phyloP scores from a whole-genome alignment of 2,113 vertebrate species.

The Zosterops japonicus region DNA sequence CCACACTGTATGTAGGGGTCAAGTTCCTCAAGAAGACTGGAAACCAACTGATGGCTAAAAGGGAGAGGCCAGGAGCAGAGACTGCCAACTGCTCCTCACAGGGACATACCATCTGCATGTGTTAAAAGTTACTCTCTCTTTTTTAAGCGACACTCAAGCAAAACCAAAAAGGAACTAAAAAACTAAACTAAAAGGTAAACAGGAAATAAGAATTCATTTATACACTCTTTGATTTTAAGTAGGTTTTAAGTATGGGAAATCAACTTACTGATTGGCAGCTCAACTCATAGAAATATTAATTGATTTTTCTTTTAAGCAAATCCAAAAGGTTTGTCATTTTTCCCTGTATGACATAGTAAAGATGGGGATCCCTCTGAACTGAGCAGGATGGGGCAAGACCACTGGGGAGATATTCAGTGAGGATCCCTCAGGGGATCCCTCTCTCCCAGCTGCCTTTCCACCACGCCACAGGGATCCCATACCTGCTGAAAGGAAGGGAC shows the following conservation, averaged over 20 bases:
- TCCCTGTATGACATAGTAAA: not conserved
- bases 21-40: fast-evolving
- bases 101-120: not conserved
- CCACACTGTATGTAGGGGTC: fast-evolving
- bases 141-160: not conserved
- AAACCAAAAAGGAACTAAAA: not conserved
- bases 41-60: not conserved
- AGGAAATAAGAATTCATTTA: not conserved
- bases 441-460: not conserved
- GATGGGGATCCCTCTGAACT: not conserved
- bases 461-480: fast-evolving
- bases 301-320: not conserved
- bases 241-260: not conserved
- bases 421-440: not conserved
- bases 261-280: not conserved
- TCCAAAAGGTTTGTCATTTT: not conserved
- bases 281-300: not conserved
- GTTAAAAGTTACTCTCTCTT: not conserved
- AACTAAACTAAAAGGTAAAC: not conserved
- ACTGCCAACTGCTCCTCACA: not conserved
- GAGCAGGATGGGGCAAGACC: not conserved
- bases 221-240: not conserved
- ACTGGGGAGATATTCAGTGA: not conserved
- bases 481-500: not conserved
- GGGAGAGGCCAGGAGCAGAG: not conserved